phyloP scores from a whole-genome alignment of 2,797 vertebrate species.

The Myoxocephalus aenaeus region DNA sequence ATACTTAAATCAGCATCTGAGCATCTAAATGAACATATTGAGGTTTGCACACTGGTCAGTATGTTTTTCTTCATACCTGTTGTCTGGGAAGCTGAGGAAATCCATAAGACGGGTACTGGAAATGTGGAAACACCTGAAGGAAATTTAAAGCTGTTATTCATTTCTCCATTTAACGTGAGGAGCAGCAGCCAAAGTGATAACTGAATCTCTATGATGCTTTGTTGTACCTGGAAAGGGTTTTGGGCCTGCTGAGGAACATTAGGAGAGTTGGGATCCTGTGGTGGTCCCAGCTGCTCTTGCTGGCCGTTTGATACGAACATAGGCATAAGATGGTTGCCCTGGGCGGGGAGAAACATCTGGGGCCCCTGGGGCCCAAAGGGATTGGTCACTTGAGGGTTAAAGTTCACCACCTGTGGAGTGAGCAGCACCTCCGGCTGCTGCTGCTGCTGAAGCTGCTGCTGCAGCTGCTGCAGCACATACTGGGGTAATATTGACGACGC shows the following conservation, averaged over 20 bases:
- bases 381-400: constrained; percentile 74
- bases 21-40: neutral
- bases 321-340: constrained; percentile 73
- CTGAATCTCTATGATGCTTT: neutral
- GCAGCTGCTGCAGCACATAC: constrained; percentile 75
- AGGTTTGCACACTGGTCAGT: neutral
- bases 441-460: constrained; percentile 75
- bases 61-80: constrained; percentile 67
- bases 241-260: constrained; percentile 68
- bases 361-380: constrained; percentile 76
- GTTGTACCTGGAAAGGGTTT: constrained; percentile 73
- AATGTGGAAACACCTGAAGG: constrained; percentile 72
- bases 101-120: constrained; percentile 71
- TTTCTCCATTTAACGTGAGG: neutral
- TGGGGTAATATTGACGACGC: constrained; percentile 69
- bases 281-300: constrained; percentile 68
- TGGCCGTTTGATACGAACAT: constrained; percentile 73
- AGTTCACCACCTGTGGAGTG: constrained; percentile 76
- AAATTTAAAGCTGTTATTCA: constrained; percentile 14
- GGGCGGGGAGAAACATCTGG: constrained; percentile 71
- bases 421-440: constrained; percentile 77
- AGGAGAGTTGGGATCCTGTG: constrained; percentile 69
- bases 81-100: constrained; percentile 74
- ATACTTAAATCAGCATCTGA: constrained; percentile 9
- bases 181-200: neutral